Evolutionary conservation across 1,140 invertebrate genomes (phyloP).

Genomic region (Lethrus apterus): DNA sequence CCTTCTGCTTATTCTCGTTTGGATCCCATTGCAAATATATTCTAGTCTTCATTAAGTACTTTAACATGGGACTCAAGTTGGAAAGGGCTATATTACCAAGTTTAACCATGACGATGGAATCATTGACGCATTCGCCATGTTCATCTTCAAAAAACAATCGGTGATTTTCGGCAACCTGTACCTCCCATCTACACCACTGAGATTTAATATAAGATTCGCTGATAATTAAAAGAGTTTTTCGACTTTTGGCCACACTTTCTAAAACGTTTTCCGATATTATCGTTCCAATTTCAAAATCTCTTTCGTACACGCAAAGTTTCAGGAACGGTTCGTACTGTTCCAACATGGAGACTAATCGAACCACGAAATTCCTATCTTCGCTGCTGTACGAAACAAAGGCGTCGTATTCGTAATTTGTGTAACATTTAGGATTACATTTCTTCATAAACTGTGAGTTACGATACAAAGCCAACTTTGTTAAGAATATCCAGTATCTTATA

Average conservation of each 20-base stretch:
- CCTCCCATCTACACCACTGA: constrained; percentile 61
- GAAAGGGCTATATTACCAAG: constrained; percentile 47
- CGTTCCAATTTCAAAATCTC: constrained; percentile 57
- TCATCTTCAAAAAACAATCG: constrained; percentile 43
- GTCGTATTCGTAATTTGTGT: constrained; percentile 48
- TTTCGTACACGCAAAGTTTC: constrained; percentile 56
- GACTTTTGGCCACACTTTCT: constrained; percentile 50
- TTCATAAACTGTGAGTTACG: constrained; percentile 17
- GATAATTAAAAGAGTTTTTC: constrained; percentile 54
- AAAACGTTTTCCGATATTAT: constrained; percentile 55
- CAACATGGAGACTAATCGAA: constrained; percentile 48
- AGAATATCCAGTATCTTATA: constrained; percentile 49
- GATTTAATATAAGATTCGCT: constrained; percentile 57
- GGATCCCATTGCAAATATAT: constrained; percentile 52
- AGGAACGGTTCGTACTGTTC: constrained; percentile 49
- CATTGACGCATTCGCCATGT: constrained; percentile 40
- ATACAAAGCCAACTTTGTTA: constrained; percentile 27
- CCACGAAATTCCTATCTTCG: constrained; percentile 54
- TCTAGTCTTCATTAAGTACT: constrained; percentile 53
- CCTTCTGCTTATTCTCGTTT: constrained; percentile 41
- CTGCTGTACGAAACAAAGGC: constrained; percentile 60
- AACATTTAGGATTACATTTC: constrained; percentile 17
- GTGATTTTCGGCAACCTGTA: constrained; percentile 51
- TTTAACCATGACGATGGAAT: constrained; percentile 53
- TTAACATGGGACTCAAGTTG: constrained; percentile 49